A percentile compares a stretch with the other conserved stretches of the same genome.
These are phyloP conservation scores for Euglossa dilemma DNA, from an alignment of 1,140 invertebrate species.

Conservation along the genomic window DNA sequence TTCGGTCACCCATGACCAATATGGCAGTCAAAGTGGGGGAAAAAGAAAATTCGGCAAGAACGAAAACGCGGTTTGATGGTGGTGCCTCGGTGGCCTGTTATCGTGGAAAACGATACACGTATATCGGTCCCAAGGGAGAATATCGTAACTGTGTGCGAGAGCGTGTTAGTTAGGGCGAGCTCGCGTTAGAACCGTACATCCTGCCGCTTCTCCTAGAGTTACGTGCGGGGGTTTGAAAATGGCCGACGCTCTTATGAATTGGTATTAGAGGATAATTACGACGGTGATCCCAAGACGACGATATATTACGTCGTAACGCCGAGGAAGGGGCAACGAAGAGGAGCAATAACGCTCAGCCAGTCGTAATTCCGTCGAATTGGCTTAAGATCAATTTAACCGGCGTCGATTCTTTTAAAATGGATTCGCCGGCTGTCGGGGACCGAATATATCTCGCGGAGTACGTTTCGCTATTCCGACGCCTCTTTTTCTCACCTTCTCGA, in stretches of 20 bases:
- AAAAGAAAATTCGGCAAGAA: constrained; percentile 50
- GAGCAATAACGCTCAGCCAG: constrained; percentile 47
- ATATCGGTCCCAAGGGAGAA: constrained; percentile 58
- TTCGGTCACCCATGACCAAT: no score
- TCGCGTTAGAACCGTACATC: constrained; percentile 14
- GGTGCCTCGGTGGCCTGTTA: constrained; percentile 48
- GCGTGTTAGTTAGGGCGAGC: neutral
- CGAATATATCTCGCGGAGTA: neutral
- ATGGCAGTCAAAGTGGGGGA: no score
- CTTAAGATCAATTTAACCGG: constrained; percentile 16
- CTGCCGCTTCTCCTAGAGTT: constrained; percentile 70
- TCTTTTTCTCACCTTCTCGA: no score
- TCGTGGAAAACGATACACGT: constrained; percentile 64
- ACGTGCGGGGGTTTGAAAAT: constrained; percentile 78
- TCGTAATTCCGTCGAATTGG: constrained; percentile 45
- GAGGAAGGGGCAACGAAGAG: constrained; percentile 18
- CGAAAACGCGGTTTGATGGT: constrained; percentile 47
- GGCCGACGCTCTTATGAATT: constrained; percentile 68
- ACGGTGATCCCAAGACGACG: constrained; percentile 62
- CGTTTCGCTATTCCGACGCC: no score
- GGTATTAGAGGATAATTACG: constrained; percentile 70
- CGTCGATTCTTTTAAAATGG: neutral
- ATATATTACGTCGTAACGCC: constrained; percentile 60
- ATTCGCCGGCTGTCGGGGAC: neutral
- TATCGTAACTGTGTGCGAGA: neutral